Base-by-base conservation (phyloP, 2,797 vertebrate genomes). In the Poeciliopsis gracilis region DNA sequence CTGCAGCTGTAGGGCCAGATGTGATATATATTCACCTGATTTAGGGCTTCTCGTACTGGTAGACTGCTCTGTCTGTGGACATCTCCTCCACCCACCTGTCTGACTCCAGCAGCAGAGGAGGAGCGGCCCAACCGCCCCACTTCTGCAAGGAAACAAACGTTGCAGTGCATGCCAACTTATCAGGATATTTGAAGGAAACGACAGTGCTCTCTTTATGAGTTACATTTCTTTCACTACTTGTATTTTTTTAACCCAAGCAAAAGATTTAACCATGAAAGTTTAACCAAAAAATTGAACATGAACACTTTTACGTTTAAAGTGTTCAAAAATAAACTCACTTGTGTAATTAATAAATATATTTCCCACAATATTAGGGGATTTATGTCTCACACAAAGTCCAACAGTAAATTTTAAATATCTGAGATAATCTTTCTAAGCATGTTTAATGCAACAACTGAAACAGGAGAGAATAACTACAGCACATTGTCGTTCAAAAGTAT, bases 91-190 rank as follows among this genome's bases (percentile, higher is more conserved):
- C 91, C 94, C 61, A 95, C 95, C 75, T 97, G 97, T 76, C 97
- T 97, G 67, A 97, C 97, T 73, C 97, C 97, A 0, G 97, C 97
- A 82, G 97, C 97, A 90, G 97, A 98, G 78, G 97, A 97, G 0
- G 97, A 98, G 78, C 97, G 97, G 72, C 97, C 97, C 87, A 98
- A 96, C 81, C 97, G 97, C 89, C 97, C 96, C 88, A 97, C 95
- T 92, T 98, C 97, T 98, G 94, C 36, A 91, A 82, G 77, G 82
- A 90, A 88, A 90, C 82, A 91, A 85, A 86, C 71, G 86, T 91
- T 73, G 89, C 81, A 78, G 71, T 55, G 77, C 79, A 76, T 77
- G 76, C 76, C 75, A 81, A 78, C 81, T 89, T 85, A 88, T 84
- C 79, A 90, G 79, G 76, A 90, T 66, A 84, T 23, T 77, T 83